Evolutionary conservation across 1,140 invertebrate species (phyloP).

Genomic region (Lordiphosa stackelbergi): DNA sequence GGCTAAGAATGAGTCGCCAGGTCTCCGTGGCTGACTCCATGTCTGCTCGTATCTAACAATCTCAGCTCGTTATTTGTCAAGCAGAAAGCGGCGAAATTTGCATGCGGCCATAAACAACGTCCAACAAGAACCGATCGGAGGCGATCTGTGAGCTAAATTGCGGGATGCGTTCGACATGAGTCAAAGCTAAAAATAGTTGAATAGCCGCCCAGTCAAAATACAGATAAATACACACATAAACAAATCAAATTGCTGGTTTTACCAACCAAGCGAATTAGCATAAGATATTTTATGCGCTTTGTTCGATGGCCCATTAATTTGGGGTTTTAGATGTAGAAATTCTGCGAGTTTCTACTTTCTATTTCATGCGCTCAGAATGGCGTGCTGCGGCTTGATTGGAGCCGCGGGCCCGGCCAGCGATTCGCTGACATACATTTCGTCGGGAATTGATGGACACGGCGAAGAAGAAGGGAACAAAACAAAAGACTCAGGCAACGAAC

Average conservation of each 20-base stretch:
- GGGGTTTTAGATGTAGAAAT: conserved; percentile 21
- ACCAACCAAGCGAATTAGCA: conserved; percentile 48
- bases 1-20: conserved; percentile 8
- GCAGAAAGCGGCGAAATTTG: conserved; percentile 34
- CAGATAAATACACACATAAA: conserved; percentile 24
- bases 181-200: conserved; percentile 64
- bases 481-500: conserved; percentile 44
- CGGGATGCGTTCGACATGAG: conserved; percentile 42
- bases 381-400: conserved; percentile 8
- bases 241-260: conserved; percentile 59
- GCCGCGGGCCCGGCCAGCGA: conserved; percentile 7
- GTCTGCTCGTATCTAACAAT: conserved; percentile 3
- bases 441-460: conserved; percentile 16
- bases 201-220: conserved; percentile 32
- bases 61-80: conserved; percentile 16
- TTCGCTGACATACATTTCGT: conserved; percentile 53
- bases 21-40: conserved; percentile 10
- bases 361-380: conserved; percentile 43
- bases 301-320: conserved; percentile 31
- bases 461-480: conserved; percentile 13
- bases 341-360: conserved; percentile 61
- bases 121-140: conserved; percentile 10
- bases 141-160: conserved; percentile 23
- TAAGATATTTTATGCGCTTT: conserved; percentile 44
- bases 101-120: conserved; percentile 40